Percentiles rank a stretch among this genome's conserved stretches.
Evolutionary conservation across 2,888 invertebrate genomes (phyloP).

Genomic region (Pinctada fucata): DNA sequence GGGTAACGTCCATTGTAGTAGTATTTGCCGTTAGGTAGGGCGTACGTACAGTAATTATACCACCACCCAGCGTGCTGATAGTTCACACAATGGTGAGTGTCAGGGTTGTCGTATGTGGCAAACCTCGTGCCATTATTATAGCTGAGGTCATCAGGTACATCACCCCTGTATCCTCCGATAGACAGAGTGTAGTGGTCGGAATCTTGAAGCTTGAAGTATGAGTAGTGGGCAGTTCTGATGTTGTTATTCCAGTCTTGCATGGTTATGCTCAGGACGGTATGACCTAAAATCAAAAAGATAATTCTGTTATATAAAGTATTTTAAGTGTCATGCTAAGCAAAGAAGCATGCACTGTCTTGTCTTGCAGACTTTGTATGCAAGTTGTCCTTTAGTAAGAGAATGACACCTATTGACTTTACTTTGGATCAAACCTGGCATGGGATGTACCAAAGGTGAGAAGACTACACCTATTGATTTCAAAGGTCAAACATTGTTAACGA

Average conservation of each 20-base stretch:
- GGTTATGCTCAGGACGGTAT: constrained; percentile 56
- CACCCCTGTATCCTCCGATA: constrained; percentile 46
- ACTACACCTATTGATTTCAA: no score
- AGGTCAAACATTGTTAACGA: no score
- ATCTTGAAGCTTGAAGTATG: constrained; percentile 48
- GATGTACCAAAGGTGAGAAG: no score
- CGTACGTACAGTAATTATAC: constrained; percentile 66
- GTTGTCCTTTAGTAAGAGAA: no score
- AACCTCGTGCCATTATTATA: constrained; percentile 60
- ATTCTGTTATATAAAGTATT: not conserved
- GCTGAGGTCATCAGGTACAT: constrained; percentile 61
- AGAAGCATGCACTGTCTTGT: constrained; percentile 29
- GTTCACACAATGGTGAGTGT: constrained; percentile 57
- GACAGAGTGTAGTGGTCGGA: constrained; percentile 46
- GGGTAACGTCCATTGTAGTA: constrained; percentile 61
- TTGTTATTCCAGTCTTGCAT: constrained; percentile 60
- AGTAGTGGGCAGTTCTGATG: constrained; percentile 49
- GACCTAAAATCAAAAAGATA: constrained; percentile 46
- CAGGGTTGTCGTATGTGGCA: constrained; percentile 57
- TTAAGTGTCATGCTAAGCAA: constrained; percentile 7
- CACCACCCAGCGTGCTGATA: constrained; percentile 69
- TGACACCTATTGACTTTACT: no score
- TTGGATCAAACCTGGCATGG: no score
- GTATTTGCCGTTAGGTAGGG: constrained; percentile 65
- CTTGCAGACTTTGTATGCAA: not conserved